Percentiles rank a stretch among this genome's conserved stretches.
Conservation (phyloP, 2,888 invertebrate genomes). For the Nematopogon swammerdamellus region DNA sequence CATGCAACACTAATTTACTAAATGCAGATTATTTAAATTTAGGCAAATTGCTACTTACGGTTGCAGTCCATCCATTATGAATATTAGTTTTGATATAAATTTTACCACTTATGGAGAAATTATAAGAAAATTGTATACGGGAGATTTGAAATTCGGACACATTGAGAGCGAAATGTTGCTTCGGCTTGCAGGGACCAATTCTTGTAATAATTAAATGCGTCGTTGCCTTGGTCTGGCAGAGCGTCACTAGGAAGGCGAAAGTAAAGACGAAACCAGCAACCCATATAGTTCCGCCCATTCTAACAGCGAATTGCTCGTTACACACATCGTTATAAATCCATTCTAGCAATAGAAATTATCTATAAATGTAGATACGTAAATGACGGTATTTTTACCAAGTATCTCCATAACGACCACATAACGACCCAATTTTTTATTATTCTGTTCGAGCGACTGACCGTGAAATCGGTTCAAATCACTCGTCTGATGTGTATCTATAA, state of each 20-base stretch:
- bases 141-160: constrained; percentile 23
- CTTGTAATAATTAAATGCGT: constrained; percentile 24
- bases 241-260: neutral
- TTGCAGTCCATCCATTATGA: constrained; percentile 25
- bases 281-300: constrained; percentile 2
- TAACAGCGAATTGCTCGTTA: too few species aligned
- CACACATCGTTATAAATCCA: too few species aligned
- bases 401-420: too few species aligned
- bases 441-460: too few species aligned
- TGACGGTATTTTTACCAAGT: constrained; percentile 7
- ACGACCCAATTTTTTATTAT: too few species aligned
- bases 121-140: constrained; percentile 16
- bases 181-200: constrained; percentile 20
- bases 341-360: too few species aligned
- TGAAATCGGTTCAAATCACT: too few species aligned
- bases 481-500: too few species aligned
- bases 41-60: too few species aligned
- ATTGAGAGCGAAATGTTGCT: constrained; percentile 8
- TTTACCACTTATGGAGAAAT: constrained; percentile 21
- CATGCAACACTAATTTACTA: too few species aligned
- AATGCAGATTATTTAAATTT: too few species aligned
- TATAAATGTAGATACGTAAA: constrained; percentile 13
- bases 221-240: constrained; percentile 13
- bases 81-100: constrained; percentile 23
- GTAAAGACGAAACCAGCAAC: constrained; percentile 4